Evolutionary conservation across 2,113 vertebrate genomes (phyloP).

Genomic region (Bos javanicus): DNA sequence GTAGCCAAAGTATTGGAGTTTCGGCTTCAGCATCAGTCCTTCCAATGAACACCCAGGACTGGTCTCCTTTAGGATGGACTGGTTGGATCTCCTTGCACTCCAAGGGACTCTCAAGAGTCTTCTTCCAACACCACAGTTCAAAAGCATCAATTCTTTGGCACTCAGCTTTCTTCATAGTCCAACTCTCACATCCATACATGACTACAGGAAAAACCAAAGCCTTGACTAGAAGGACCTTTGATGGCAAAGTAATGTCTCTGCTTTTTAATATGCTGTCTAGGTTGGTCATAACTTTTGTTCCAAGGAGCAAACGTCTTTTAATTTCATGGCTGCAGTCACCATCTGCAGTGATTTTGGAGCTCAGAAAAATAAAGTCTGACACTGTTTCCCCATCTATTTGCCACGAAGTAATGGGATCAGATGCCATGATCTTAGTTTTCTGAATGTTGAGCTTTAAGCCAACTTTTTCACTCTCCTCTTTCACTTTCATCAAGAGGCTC

Average conservation of each 20-base stretch:
- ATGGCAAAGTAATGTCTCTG: background rate
- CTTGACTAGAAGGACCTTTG: background rate
- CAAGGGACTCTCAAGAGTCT: too few species aligned
- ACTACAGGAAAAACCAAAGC: background rate
- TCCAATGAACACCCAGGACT: too few species aligned
- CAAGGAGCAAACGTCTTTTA: background rate
- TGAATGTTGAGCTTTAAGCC: background rate
- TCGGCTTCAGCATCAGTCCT: too few species aligned
- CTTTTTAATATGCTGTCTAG: background rate
- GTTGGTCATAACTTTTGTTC: background rate
- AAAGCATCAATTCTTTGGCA: too few species aligned
- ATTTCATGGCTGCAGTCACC: background rate
- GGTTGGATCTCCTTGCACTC: too few species aligned
- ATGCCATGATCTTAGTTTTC: background rate
- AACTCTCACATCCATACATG: background rate
- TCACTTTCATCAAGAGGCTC: background rate
- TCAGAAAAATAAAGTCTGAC: fast-evolving
- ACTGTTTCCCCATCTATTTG: too few species aligned
- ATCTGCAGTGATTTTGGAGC: background rate
- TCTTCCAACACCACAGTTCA: too few species aligned
- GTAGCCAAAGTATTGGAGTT: too few species aligned
- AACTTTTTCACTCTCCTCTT: background rate
- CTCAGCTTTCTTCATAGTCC: too few species aligned
- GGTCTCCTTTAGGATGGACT: too few species aligned
- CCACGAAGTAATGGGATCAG: background rate